Evolutionary conservation across 2,888 invertebrate species (phyloP).

Genomic region (Odontocolon sp.): DNA sequence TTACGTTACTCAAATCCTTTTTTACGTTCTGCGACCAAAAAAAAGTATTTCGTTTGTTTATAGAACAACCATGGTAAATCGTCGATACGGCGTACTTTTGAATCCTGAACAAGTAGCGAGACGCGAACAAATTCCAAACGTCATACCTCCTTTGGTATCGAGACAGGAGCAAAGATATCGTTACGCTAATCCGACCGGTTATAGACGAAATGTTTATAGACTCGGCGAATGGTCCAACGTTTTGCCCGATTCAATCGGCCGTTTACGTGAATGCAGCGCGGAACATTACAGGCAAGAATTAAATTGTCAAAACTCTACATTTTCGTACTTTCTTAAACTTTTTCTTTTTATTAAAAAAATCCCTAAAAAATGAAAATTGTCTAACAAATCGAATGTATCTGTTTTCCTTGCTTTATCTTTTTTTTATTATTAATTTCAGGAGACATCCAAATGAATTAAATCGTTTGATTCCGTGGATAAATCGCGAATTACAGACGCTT

Average conservation of each 20-base stretch:
- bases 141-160: slow-evolving; percentile 65
- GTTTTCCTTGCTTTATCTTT: not conserved
- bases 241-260: slow-evolving; percentile 86
- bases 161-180: slow-evolving; percentile 70
- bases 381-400: not conserved
- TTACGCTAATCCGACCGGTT: slow-evolving; percentile 67
- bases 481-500: slow-evolving; percentile 91
- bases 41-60: slow-evolving; percentile 72
- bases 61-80: slow-evolving; percentile 88
- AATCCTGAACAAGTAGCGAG: slow-evolving; percentile 71
- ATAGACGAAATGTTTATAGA: slow-evolving; percentile 84
- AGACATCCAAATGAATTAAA: slow-evolving; percentile 90
- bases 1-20: too few relatives aligned
- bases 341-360: not conserved
- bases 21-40: too few relatives aligned
- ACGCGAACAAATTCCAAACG: slow-evolving; percentile 71
- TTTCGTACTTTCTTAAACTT: not conserved
- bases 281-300: slow-evolving; percentile 87
- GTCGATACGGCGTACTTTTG: slow-evolving; percentile 82
- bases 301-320: slow-evolving; percentile 30
- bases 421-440: too few relatives aligned
- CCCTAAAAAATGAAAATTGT: not conserved
- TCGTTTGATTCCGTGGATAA: slow-evolving; percentile 93
- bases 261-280: slow-evolving; percentile 88
- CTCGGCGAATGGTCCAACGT: slow-evolving; percentile 89